These are phyloP conservation scores for Coendou prehensilis DNA, from an alignment of 2,797 vertebrate species.

Conservation along the genomic window DNA sequence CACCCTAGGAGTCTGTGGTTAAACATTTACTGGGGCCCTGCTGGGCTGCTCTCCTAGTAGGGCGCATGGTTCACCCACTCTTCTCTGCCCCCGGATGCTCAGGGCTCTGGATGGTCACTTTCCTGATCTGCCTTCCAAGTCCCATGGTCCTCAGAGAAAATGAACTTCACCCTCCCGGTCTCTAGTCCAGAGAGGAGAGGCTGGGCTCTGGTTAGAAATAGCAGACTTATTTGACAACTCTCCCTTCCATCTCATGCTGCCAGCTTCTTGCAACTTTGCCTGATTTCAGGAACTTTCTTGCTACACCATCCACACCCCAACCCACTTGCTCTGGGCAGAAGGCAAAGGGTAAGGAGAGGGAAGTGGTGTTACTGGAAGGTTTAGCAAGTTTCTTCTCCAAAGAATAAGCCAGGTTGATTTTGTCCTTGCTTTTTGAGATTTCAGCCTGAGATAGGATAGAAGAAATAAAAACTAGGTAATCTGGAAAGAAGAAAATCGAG, in stretches of 20 bases:
- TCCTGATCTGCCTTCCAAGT: not conserved
- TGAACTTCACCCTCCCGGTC: not conserved
- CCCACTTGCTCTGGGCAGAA: not conserved
- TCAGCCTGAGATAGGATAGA: not conserved
- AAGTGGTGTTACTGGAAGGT: not conserved
- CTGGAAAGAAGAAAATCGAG: not conserved
- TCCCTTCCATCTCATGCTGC: not conserved
- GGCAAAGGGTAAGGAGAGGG: not conserved
- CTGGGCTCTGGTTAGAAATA: not conserved
- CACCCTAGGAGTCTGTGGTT: not conserved
- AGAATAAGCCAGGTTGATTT: not conserved
- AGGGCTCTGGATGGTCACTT: not conserved
- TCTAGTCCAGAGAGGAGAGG: not conserved
- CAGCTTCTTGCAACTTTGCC: not conserved
- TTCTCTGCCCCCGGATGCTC: not conserved
- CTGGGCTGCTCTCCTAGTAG: not conserved
- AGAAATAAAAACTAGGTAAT: not conserved
- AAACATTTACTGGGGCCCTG: not conserved
- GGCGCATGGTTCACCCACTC: not conserved
- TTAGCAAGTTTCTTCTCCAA: not conserved
- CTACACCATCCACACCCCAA: not conserved
- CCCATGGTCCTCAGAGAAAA: not conserved
- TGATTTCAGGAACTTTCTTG: not conserved
- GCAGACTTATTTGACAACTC: not conserved
- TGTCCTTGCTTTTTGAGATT: not conserved